Evolutionary conservation across 2,888 invertebrate species (phyloP).

Genomic region (Strigamia transsilvanica): DNA sequence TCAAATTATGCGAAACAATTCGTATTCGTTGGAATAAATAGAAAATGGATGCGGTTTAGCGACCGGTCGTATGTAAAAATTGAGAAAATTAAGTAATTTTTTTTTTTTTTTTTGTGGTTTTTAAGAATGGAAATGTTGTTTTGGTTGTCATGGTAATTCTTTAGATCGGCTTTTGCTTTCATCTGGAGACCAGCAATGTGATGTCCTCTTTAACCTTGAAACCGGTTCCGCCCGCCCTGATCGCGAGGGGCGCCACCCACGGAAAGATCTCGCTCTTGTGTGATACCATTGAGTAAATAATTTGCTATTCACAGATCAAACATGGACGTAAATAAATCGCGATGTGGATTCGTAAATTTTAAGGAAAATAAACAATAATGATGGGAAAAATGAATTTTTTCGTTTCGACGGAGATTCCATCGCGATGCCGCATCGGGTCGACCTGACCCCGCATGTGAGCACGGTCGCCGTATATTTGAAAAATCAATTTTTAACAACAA

Average conservation of each 20-base stretch:
- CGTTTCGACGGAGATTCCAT: too few species aligned
- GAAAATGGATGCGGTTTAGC: too few species aligned
- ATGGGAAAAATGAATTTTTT: too few species aligned
- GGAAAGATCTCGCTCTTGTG: constrained; percentile 4
- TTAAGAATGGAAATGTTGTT: neutral
- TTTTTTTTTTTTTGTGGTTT: neutral
- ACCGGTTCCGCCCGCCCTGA: constrained; percentile 20
- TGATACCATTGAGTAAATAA: constrained; percentile 4
- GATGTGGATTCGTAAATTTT: too few species aligned
- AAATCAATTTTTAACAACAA: too few species aligned
- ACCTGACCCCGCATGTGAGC: too few species aligned
- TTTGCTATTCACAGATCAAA: neutral
- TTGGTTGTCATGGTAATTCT: constrained; percentile 4
- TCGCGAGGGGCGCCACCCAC: constrained; percentile 5
- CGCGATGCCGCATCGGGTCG: too few species aligned
- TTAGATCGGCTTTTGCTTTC: neutral
- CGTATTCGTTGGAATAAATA: neutral
- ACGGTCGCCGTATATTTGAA: too few species aligned
- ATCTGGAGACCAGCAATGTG: neutral
- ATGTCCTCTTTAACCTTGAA: constrained; percentile 20
- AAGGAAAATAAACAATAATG: too few species aligned
- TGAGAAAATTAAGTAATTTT: neutral
- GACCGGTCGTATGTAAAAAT: neutral
- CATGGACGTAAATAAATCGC: neutral
- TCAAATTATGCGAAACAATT: neutral